Percentiles rank a stretch among this genome's conserved stretches.
phyloP scores from a whole-genome alignment of 2,113 vertebrate species.

The Neodontobutis hainanensis region DNA sequence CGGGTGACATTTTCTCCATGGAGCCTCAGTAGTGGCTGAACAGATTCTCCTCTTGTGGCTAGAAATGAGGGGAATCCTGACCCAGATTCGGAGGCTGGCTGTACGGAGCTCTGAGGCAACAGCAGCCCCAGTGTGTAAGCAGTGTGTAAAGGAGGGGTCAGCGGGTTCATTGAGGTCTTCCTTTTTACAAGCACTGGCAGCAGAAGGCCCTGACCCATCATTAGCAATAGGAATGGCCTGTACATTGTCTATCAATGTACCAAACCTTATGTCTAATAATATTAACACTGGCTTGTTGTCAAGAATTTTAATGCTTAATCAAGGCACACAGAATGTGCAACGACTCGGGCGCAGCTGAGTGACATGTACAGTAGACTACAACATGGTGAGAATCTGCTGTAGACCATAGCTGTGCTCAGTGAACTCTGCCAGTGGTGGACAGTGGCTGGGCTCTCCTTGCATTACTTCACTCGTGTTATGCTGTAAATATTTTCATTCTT shows the following conservation, averaged over 20 bases:
- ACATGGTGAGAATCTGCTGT: neutral
- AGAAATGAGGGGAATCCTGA: constrained; percentile 56
- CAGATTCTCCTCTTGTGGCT: constrained; percentile 6
- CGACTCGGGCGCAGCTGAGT: neutral
- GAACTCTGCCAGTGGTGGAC: constrained; percentile 1
- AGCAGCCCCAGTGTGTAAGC: constrained; percentile 28
- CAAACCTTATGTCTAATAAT: constrained; percentile 8
- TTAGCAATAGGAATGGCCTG: constrained; percentile 46
- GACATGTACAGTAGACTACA: constrained; percentile 2
- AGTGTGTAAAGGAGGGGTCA: constrained; percentile 49
- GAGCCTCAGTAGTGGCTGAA: constrained; percentile 4
- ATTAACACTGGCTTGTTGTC: constrained; percentile 15
- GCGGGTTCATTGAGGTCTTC: constrained; percentile 53
- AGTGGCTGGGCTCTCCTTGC: constrained; percentile 8
- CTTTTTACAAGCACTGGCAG: constrained; percentile 23
- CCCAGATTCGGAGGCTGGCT: constrained; percentile 26
- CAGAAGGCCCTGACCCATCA: constrained; percentile 29
- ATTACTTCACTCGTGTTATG: constrained; percentile 42
- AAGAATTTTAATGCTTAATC: constrained; percentile 36
- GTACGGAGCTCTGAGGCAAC: constrained; percentile 6
- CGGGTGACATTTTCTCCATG: constrained; percentile 5
- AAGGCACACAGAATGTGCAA: constrained; percentile 26
- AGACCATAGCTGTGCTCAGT: neutral
- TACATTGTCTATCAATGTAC: constrained; percentile 21
- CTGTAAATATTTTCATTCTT: constrained; percentile 67